A percentile compares a stretch with the other conserved stretches of the same genome.
Evolutionary conservation across 2,888 invertebrate genomes (phyloP).

Genomic region (Agrotis clavis): DNA sequence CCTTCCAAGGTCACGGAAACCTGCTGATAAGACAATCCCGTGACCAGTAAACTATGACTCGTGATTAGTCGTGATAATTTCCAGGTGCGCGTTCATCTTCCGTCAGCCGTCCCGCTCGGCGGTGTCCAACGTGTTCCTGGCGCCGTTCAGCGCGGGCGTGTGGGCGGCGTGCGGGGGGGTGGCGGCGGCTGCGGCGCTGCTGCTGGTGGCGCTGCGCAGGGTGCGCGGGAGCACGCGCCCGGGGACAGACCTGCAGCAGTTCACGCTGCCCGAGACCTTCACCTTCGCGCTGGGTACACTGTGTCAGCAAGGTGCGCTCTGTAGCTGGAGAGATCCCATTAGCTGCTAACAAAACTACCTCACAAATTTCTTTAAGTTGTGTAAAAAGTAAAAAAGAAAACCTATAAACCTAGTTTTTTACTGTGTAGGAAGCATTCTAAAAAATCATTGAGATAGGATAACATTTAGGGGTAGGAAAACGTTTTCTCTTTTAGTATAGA

Average conservation of each 20-base stretch:
- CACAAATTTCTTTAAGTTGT: no score
- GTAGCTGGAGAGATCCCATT: neutral
- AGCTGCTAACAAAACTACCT: no score
- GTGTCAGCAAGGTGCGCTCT: slow-evolving; percentile 91
- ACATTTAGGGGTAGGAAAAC: no score
- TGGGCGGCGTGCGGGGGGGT: slow-evolving; percentile 84
- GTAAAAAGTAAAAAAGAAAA: no score
- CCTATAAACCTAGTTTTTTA: no score
- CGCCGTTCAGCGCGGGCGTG: slow-evolving; percentile 91
- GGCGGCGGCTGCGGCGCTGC: slow-evolving; percentile 66
- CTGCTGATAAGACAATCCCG: no score
- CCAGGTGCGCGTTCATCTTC: slow-evolving; percentile 91
- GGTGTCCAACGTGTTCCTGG: slow-evolving; percentile 91
- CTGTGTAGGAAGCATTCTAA: no score
- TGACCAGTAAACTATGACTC: no score
- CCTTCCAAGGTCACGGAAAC: no score
- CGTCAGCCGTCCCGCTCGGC: slow-evolving; percentile 92
- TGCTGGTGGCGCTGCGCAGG: slow-evolving; percentile 68
- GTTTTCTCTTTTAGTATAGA: no score
- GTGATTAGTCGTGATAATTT: neutral
- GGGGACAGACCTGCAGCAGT: slow-evolving; percentile 59
- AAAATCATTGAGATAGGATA: no score
- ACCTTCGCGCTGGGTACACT: slow-evolving; percentile 91
- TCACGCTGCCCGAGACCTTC: slow-evolving; percentile 84
- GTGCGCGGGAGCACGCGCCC: slow-evolving; percentile 36